phyloP scores from a whole-genome alignment of 2,888 invertebrate species.

The Drosophila melanosoma region DNA sequence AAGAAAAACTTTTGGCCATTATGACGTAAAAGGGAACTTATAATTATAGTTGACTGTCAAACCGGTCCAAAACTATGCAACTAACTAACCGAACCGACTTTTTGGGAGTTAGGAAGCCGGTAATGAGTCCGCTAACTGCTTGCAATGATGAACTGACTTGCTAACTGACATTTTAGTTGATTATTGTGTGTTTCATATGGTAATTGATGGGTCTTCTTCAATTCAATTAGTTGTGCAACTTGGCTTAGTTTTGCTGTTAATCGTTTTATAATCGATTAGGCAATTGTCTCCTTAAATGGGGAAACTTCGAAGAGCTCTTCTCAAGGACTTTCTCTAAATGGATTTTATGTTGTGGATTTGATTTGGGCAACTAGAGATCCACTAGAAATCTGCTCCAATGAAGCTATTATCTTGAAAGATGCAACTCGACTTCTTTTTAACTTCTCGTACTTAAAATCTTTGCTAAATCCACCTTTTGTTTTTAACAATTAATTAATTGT shows the following conservation, averaged over 20 bases:
- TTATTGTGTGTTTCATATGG: constrained; percentile 21
- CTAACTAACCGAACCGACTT: constrained; percentile 68
- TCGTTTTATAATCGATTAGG: constrained; percentile 30
- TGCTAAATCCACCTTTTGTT: not conserved
- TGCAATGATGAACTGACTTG: constrained; percentile 34
- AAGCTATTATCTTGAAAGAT: not conserved
- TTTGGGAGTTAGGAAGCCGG: constrained; percentile 52
- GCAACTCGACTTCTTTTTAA: not conserved
- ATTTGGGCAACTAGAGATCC: not conserved
- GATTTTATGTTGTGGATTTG: not conserved
- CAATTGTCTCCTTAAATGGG: not conserved
- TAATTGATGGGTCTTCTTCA: constrained; percentile 54
- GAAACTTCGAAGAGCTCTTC: not conserved
- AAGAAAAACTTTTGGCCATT: constrained; percentile 79
- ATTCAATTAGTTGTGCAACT: constrained; percentile 28
- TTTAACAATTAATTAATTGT: constrained; percentile 16
- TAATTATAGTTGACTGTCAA: constrained; percentile 82
- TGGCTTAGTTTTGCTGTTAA: constrained; percentile 23
- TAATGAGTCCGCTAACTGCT: constrained; percentile 62
- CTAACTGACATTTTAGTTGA: constrained; percentile 19
- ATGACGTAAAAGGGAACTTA: constrained; percentile 79
- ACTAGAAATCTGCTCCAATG: not conserved
- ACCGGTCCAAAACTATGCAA: constrained; percentile 66
- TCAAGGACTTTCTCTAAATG: not conserved
- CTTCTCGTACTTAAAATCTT: not conserved